phyloP scores from a whole-genome alignment of 2,888 invertebrate genomes.

The Opisthograptis luteolata region DNA sequence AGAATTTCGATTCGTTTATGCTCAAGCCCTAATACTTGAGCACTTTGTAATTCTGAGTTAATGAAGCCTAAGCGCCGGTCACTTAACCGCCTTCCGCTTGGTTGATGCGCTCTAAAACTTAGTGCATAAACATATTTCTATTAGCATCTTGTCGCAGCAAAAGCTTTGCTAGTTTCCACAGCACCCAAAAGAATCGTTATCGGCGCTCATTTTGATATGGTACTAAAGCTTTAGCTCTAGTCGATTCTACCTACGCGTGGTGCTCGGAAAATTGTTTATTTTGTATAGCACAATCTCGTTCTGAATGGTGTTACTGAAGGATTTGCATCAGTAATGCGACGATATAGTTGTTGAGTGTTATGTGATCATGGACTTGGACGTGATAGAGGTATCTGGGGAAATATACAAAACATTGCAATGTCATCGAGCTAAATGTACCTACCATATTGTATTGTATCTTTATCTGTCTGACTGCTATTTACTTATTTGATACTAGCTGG shows the following conservation, averaged over 20 bases:
- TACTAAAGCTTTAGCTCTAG: neutral
- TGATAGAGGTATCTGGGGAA: neutral
- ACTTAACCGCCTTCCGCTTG: slow-evolving; percentile 7
- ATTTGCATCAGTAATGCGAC: slow-evolving; percentile 6
- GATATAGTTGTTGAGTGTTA: slow-evolving; percentile 7
- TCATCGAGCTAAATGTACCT: neutral
- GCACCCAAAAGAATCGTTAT: neutral
- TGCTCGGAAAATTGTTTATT: slow-evolving; percentile 7
- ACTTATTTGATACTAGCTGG: no score
- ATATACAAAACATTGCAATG: no score
- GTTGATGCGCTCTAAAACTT: slow-evolving; percentile 4
- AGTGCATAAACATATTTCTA: neutral
- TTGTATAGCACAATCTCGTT: slow-evolving; percentile 2
- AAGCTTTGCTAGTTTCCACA: neutral
- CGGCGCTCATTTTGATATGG: neutral
- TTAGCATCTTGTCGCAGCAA: slow-evolving; percentile 3
- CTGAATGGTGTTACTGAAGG: slow-evolving; percentile 5
- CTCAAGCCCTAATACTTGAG: slow-evolving; percentile 1
- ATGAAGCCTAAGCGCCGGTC: slow-evolving; percentile 10
- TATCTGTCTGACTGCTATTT: no score
- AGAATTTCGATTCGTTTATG: neutral
- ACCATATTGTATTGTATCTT: no score
- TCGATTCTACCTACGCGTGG: slow-evolving; percentile 7
- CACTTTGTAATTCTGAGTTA: slow-evolving; percentile 4
- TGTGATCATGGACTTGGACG: neutral